Evolutionary conservation across 2,797 vertebrate genomes (phyloP), one percentile per base, ranked within the genome.

Genomic region (Scleropages formosus): DNA sequence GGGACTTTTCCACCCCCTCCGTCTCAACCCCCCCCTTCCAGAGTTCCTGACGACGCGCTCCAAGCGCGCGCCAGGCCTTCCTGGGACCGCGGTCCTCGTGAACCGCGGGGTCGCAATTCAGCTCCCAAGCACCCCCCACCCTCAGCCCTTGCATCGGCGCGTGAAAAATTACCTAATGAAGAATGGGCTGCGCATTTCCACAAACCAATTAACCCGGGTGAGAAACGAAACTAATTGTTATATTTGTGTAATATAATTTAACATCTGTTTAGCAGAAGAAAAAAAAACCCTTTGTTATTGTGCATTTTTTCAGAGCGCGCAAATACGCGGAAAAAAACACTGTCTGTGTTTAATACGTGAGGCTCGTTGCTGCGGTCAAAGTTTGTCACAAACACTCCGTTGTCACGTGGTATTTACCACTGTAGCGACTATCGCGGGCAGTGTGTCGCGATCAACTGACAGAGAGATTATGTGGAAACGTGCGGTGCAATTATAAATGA

Each of bases 221-320:
- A 95, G 94, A 96, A 39, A 94, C 96, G 96, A 97, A 95, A 96
- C 96, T 96, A 98, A 98, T 98, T 95, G 95, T 96, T 93, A 94
- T 95, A 95, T 96, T 97, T 96, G 95, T 96, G 94, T 97, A 98
- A 97, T 98, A 94, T 95, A 95, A 95, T 96, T 96, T 95, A 94
- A 96, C 96, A 98, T 97, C 96, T 97, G 96, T 96, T 96, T n/a
- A n/a, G n/a, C n/a, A 95, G 93, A 93, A 92, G 91, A 92, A 88
- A 86, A 87, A 70, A 49, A 75, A 80, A 72, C 72, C 75, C 49
- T 75, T 47, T 61, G 62, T 49, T 60, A 60, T 75, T 64, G 60
- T 62, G 73, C 66, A 53, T 70, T 47, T 73, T 58, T 68, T 75
- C 56, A 60, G 10, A 20, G 20, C 15, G 61, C 56, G 74, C 26